Evolutionary conservation across 2,888 invertebrate genomes (phyloP), one percentile per base, ranked within the genome.

Genomic region (Apodemia zela): DNA sequence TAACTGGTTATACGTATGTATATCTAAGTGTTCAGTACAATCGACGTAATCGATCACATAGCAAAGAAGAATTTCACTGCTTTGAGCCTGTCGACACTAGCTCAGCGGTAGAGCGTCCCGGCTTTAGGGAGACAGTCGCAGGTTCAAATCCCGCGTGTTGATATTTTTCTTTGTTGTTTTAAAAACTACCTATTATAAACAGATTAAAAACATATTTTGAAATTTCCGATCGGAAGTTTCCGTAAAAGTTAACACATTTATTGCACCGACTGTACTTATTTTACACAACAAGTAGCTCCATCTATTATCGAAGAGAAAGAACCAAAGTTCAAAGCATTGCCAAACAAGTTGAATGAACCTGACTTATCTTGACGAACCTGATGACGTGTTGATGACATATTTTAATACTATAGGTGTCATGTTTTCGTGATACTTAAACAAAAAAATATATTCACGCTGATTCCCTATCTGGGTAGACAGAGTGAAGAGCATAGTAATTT

Each of bases 311-410:
- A 78, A 67, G 69, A 72, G 89, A 66, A 2, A 6, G 75, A 68
- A 89, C 85, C 73, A 87, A 85, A 81, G 89, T 86, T 89, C 89
- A 86, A 78, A 69, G 70, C 72, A 78, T 85, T 84, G 80, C 88
- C 88, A 84, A 89, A 89, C 81, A 58, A 75, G 87, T 75, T 79
- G 78, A 82, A 82, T 68, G 84, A 85, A 80, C 84, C 72, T 67
- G 58, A 13, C 75, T 83, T 83, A 84, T 81, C 79, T 77, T 62
- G 67, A 47, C n/a, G 69, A 71, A 69, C 71, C 69, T 62, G 67
- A 72, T 76, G 75, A 75, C 75, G 72, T 72, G 73, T 71, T 66
- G 67, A 72, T 73, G 71, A 73, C 72, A 68, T 67, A 65, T 72
- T 73, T 73, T 71, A 58, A 63, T 45, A 25, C 54, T 54, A 25